phyloP scores from a whole-genome alignment of 1,140 invertebrate genomes.

The Rhopalosiphum maidis region DNA sequence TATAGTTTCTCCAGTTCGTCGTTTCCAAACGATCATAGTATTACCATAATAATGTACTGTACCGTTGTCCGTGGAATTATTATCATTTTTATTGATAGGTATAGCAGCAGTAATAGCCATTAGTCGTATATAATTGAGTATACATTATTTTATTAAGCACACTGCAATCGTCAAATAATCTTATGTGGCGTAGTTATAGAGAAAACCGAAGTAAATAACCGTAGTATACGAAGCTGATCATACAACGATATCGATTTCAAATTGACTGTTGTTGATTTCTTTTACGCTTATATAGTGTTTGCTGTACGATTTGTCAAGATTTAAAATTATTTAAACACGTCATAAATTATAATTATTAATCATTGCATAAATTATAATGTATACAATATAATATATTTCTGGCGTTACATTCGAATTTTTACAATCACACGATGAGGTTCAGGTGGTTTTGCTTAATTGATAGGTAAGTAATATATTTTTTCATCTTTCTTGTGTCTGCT shows the following conservation, averaged over 20 bases:
- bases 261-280: background rate
- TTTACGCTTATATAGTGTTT: background rate
- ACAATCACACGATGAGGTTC: background rate
- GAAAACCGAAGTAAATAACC: background rate
- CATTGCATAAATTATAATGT: background rate
- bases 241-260: background rate
- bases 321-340: background rate
- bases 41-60: background rate
- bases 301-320: background rate
- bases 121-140: background rate
- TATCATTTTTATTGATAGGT: background rate
- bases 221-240: background rate
- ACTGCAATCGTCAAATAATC: too few species aligned
- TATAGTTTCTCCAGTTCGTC: background rate
- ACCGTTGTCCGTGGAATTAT: background rate
- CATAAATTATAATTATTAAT: background rate
- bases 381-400: background rate
- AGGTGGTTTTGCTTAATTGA: background rate
- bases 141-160: too few species aligned
- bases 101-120: background rate
- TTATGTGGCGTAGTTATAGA: too few species aligned
- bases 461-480: background rate
- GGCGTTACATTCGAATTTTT: background rate
- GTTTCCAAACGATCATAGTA: background rate
- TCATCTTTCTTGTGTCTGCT: too few species aligned